These are phyloP conservation scores for Heliconius nattereri DNA, from an alignment of 1,140 invertebrate species.

Conservation along the genomic window DNA sequence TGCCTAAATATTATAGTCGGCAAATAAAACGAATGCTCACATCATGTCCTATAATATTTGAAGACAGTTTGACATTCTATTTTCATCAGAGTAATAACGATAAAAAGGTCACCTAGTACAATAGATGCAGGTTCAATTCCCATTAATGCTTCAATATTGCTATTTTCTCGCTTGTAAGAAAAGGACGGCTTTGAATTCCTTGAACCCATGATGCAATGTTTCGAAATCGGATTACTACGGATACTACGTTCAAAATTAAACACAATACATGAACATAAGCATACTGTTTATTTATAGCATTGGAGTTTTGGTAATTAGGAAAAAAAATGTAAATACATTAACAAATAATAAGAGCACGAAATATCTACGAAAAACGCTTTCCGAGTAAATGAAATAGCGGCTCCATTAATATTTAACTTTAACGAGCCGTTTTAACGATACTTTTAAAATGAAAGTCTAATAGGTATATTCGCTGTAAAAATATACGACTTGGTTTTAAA, in stretches of 20 bases:
- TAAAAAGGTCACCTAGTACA: no score
- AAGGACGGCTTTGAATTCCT: no score
- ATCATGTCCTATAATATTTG: no score
- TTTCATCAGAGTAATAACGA: no score
- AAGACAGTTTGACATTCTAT: no score
- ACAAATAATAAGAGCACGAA: conserved; percentile 34
- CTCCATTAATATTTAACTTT: conserved; percentile 49
- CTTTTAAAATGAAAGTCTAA: conserved; percentile 44
- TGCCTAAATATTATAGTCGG: background rate
- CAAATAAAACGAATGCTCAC: no score
- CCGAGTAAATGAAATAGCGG: conserved; percentile 39
- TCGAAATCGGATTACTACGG: no score
- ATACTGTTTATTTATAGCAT: background rate
- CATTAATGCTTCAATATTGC: no score
- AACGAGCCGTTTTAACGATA: conserved; percentile 47
- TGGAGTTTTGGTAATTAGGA: background rate
- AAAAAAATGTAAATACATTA: conserved; percentile 28
- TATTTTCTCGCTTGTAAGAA: no score
- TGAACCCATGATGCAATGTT: no score
- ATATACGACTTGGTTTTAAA: conserved; percentile 24
- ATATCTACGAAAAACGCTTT: conserved; percentile 34
- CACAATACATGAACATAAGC: background rate
- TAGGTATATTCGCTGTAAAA: conserved; percentile 33
- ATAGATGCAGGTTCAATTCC: no score
- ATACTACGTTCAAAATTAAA: background rate